Evolutionary conservation across 30 jellyfish, hydroid and myxozoan species (phyloP), one percentile per base, ranked within the genome.

Genomic region (Hydractinia echinata): DNA sequence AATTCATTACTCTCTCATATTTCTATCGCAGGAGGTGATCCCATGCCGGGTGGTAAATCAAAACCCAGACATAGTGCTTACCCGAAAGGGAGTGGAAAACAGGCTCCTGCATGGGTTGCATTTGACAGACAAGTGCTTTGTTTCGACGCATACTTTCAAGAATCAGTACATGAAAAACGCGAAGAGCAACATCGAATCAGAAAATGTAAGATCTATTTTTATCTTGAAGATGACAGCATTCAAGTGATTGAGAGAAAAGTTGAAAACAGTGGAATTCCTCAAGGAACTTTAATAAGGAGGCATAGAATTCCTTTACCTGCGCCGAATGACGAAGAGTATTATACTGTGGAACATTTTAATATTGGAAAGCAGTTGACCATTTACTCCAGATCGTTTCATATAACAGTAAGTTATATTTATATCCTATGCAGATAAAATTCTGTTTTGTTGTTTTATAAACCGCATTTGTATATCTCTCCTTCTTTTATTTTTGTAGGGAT

Each of bases 101-200:
- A 86, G 61, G 89, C 91, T 4, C 97, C 97, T 48, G 97, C 96
- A 0, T 91, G 97, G 97, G 97, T 91, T 52, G 97, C 97, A 4
- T 91, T 86, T 83, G 97, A 91, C 74, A 79, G 91, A 71, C 97
- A 91, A 83, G 97, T 91, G 51, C 89, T 91, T 54, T 91, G 96
- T 80, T 91, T 91, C 81, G 96, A 91, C 86, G 97, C 96, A 7
- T 83, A 84, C 67, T 91, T 91, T 79, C 97, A 91, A 82, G 97
- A 91, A 79, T 88, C 96, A 4, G 97, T 91, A 55, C 97, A 91
- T 20, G 97, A 91, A 72, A 91, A 91, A 67, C 79, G 96, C 61
- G 97, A 91, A 61, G 97, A 91, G 83, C 85, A 86, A 30, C 81
- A 55, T 81, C 91, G 97, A 21, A 85, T 91, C 39, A 62, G 97